Evolutionary conservation across 2,888 invertebrate species (phyloP), one percentile per base, ranked within the genome.

Genomic region (Saturnia pavonia): DNA sequence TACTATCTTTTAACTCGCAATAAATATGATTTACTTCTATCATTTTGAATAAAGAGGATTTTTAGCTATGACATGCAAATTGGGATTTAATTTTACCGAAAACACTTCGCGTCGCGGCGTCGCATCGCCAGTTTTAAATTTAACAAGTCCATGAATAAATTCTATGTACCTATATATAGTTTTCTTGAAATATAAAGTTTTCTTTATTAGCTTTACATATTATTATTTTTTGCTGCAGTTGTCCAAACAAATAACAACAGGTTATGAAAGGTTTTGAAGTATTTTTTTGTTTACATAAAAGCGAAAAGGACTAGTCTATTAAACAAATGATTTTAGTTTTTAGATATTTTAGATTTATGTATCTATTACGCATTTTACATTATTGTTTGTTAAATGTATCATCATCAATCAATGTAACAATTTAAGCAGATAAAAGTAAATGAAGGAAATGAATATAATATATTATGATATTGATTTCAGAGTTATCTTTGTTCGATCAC

Each of bases 391-490:
- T 70, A 48, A 51, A 42, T 40, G 70, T 63, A 69, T 43, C 82
- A 85, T 87, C 91, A 93, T 93, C 91, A 90, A 92, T 93, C 93
- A 93, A 86, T 83, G 77, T 85, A 91, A 91, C 91, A 90, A 90
- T 85, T 89, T 86, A 85, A 82, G 80, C 85, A 88, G 87, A 88
- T 87, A 89, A 89, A 88, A 88, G 88, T 84, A 87, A 85, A 82
- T 82, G 79, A 83, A 89, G 91, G 91, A 91, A 90, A 88, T 87
- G 81, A 85, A 86, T 86, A 87, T 89, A 91, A 92, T 91, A 86
- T 89, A 91, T 92, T 91, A 91, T 90, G 91, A 91, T 90, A 93
- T 92, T 92, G 92, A 91, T 92, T 90, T 88, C 86, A 85, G 79
- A 82, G 80, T 86, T 92, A 93, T 92, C 92, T 90, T 85, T 84